Evolutionary conservation across 2,888 invertebrate genomes (phyloP).

Genomic region (Sycophila texana): DNA sequence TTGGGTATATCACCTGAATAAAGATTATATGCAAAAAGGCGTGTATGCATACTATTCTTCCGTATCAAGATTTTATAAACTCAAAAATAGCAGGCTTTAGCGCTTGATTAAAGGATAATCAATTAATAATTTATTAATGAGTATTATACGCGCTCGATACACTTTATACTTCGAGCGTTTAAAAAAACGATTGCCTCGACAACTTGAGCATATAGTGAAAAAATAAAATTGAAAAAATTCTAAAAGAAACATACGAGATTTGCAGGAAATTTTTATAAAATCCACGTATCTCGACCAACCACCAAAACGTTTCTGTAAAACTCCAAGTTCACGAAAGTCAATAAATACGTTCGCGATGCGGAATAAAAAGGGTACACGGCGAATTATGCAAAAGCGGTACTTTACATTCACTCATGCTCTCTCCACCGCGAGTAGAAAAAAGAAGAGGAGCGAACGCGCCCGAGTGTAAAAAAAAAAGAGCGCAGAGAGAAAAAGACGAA

Average conservation of each 20-base stretch:
- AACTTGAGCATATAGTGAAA: too few species aligned
- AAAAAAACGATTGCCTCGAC: too few species aligned
- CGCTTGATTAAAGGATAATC: too few species aligned
- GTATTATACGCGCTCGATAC: too few species aligned
- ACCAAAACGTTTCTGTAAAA: conserved; percentile 8
- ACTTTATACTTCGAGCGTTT: too few species aligned
- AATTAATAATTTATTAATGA: too few species aligned
- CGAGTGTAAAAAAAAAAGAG: neutral
- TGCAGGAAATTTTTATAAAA: conserved; percentile 1
- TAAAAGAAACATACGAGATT: neutral
- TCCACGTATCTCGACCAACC: neutral
- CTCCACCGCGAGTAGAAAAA: neutral
- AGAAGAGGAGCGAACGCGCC: neutral
- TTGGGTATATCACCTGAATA: too few species aligned
- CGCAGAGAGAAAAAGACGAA: neutral
- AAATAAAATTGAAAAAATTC: conserved; percentile 7
- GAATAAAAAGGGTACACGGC: neutral
- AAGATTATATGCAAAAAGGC: too few species aligned
- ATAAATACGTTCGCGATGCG: neutral
- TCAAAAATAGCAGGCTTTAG: too few species aligned
- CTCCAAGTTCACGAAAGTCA: conserved; percentile 6
- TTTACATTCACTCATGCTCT: conserved; percentile 38
- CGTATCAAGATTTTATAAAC: too few species aligned
- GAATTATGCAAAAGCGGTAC: conserved; percentile 45
- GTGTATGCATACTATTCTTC: too few species aligned